Percentiles rank a stretch among this genome's conserved stretches.
Evolutionary conservation across 2,888 invertebrate species (phyloP).

Genomic region (Pteria penguin): DNA sequence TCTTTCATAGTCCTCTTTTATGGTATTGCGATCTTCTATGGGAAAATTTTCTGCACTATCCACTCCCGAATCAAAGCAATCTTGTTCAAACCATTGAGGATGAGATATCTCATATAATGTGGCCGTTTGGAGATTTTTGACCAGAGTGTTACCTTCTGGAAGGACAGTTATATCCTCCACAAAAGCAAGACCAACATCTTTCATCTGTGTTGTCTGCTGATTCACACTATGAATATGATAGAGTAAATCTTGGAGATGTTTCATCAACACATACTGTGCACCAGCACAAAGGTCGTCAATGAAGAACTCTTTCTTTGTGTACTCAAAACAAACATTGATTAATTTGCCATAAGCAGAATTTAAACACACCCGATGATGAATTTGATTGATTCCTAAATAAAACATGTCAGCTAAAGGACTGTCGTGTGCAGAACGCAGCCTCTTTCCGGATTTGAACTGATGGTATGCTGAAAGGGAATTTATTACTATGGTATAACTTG

Average conservation of each 20-base stretch:
- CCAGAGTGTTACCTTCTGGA: slow-evolving; percentile 13
- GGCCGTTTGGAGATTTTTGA: slow-evolving; percentile 10
- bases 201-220: slow-evolving; percentile 6
- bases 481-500: slow-evolving; percentile 23
- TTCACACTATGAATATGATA: slow-evolving; percentile 36
- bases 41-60: slow-evolving; percentile 17
- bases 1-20: background rate
- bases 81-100: slow-evolving; percentile 28
- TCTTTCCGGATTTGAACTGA: slow-evolving; percentile 29
- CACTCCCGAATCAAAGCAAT: slow-evolving; percentile 25
- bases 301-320: slow-evolving; percentile 23
- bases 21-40: background rate
- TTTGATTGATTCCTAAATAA: slow-evolving; percentile 17
- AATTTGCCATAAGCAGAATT: slow-evolving; percentile 26
- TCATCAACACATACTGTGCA: slow-evolving; percentile 23
- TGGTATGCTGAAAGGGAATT: slow-evolving; percentile 31
- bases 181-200: slow-evolving; percentile 15
- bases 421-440: background rate
- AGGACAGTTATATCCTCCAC: background rate
- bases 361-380: slow-evolving; percentile 10
- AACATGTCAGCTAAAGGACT: slow-evolving; percentile 26
- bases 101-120: slow-evolving; percentile 12
- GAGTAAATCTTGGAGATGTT: slow-evolving; percentile 31
- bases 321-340: slow-evolving; percentile 36
- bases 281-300: slow-evolving; percentile 33